phyloP scores from a whole-genome alignment of 2,113 vertebrate species.

The Aramus guarauna region DNA sequence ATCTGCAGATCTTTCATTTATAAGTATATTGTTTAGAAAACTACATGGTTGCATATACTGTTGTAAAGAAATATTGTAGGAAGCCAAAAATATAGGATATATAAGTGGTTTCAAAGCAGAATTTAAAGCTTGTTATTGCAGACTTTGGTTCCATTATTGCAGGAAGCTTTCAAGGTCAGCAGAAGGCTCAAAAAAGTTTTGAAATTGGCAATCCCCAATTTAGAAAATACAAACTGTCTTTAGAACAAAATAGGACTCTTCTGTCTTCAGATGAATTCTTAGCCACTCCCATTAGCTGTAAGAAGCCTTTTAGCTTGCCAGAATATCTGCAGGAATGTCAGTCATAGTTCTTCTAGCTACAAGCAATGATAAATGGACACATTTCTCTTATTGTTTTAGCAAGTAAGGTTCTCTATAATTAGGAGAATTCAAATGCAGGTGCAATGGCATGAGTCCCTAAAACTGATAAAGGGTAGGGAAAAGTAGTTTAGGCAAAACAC shows the following conservation, averaged over 20 bases:
- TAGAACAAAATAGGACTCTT: neutral
- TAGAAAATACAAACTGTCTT: neutral
- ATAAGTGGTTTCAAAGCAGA: neutral
- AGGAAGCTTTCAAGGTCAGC: neutral
- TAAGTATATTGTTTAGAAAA: neutral
- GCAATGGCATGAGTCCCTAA: neutral
- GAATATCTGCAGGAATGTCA: neutral
- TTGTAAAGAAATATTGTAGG: neutral
- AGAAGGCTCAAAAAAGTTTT: neutral
- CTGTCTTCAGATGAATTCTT: neutral
- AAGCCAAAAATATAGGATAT: neutral
- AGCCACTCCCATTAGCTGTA: neutral
- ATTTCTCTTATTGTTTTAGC: constrained; percentile 13
- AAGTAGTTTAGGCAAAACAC: neutral
- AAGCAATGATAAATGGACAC: neutral
- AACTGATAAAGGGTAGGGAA: neutral
- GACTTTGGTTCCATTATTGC: neutral
- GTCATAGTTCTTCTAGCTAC: neutral
- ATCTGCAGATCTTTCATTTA: neutral
- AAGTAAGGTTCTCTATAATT: constrained; percentile 7
- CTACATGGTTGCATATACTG: neutral
- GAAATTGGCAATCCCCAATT: neutral
- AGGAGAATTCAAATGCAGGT: constrained; percentile 8
- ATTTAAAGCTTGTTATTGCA: neutral
- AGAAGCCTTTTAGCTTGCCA: constrained; percentile 29